phyloP scores from a whole-genome alignment of 1,140 invertebrate genomes.

The Drosophila rhopaloa region DNA sequence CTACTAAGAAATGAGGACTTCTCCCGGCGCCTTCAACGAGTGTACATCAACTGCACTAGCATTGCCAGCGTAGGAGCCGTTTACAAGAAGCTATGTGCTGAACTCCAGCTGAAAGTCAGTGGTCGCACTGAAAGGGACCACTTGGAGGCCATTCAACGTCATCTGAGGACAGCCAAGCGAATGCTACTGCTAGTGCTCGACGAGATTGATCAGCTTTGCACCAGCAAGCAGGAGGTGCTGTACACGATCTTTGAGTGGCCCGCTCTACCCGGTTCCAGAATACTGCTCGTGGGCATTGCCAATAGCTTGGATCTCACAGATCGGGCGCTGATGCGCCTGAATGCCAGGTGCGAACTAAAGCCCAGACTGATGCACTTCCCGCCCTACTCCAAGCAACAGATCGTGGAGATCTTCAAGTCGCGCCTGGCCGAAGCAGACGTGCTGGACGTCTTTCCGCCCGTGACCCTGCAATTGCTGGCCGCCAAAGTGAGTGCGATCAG shows the following conservation, averaged over 20 bases:
- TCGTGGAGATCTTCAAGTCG: slow-evolving; percentile 93
- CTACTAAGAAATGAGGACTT: slow-evolving; percentile 88
- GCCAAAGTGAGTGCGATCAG: slow-evolving; percentile 97
- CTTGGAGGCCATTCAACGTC: slow-evolving; percentile 88
- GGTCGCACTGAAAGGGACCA: slow-evolving; percentile 87
- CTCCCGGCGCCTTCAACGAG: slow-evolving; percentile 87
- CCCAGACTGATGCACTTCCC: slow-evolving; percentile 94
- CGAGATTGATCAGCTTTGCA: slow-evolving; percentile 95
- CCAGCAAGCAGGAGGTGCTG: slow-evolving; percentile 93
- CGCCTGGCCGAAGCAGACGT: slow-evolving; percentile 90
- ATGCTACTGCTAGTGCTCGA: slow-evolving; percentile 95
- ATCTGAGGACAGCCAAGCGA: slow-evolving; percentile 88
- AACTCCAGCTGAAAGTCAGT: slow-evolving; percentile 86
- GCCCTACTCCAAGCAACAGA: slow-evolving; percentile 96
- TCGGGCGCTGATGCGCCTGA: slow-evolving; percentile 93
- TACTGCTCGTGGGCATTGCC: slow-evolving; percentile 96
- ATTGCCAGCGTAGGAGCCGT: slow-evolving; percentile 90
- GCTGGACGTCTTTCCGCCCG: slow-evolving; percentile 90
- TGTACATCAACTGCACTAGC: slow-evolving; percentile 93
- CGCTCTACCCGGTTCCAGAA: slow-evolving; percentile 87
- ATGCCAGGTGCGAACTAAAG: slow-evolving; percentile 89
- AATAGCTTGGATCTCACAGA: slow-evolving; percentile 98
- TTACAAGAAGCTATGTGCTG: slow-evolving; percentile 89
- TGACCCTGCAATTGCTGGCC: slow-evolving; percentile 95
- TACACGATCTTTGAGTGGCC: slow-evolving; percentile 98